phyloP scores from a whole-genome alignment of 1,140 invertebrate genomes.

The Aricia agestis region DNA sequence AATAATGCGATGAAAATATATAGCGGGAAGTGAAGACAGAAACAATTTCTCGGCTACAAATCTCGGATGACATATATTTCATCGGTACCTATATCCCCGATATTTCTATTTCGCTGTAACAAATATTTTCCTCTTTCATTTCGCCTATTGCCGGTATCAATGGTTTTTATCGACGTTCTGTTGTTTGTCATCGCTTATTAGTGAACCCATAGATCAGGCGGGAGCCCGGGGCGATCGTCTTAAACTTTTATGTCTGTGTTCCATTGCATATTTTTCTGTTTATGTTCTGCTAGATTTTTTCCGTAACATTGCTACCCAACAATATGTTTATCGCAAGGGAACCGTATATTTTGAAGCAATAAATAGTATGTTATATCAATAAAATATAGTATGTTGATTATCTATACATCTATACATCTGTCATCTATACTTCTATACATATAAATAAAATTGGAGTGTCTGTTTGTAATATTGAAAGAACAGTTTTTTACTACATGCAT shows the following conservation, averaged over 20 bases:
- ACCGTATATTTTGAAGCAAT: too few species aligned
- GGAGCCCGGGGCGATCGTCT: background rate
- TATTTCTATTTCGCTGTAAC: conserved; percentile 45
- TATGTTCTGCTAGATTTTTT: too few species aligned
- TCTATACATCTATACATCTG: too few species aligned
- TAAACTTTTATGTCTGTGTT: background rate
- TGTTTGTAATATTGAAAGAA: too few species aligned
- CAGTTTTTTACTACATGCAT: too few species aligned
- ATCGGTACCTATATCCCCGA: conserved; percentile 42
- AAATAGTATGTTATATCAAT: too few species aligned
- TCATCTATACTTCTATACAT: too few species aligned
- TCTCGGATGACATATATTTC: conserved; percentile 50
- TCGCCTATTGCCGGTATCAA: conserved; percentile 40
- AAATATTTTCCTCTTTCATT: conserved; percentile 44
- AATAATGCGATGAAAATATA: conserved; percentile 46
- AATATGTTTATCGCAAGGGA: background rate
- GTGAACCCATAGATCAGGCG: background rate
- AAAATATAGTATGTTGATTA: too few species aligned
- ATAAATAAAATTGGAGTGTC: too few species aligned
- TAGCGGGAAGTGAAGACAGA: conserved; percentile 42
- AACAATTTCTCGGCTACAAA: conserved; percentile 60
- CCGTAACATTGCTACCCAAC: too few species aligned
- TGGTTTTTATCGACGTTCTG: conserved; percentile 41
- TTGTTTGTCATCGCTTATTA: conserved; percentile 19
- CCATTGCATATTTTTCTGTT: background rate